Evolutionary conservation across 1,140 invertebrate genomes (phyloP), one percentile per base, ranked within the genome.

Genomic region (Heliconius himera): DNA sequence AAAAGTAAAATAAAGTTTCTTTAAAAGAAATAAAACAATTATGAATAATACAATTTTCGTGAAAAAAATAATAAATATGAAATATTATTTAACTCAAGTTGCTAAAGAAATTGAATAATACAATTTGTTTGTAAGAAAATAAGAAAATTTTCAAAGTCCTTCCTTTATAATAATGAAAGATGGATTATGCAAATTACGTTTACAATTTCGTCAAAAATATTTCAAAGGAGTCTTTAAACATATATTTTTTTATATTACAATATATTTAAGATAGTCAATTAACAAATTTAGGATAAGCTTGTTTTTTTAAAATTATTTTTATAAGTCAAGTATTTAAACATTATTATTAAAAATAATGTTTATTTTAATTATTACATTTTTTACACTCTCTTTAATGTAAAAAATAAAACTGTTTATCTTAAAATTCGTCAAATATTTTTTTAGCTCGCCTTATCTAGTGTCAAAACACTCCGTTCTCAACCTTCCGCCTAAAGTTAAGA

Each of bases 171-270:
- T n/a, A 66, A 66, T 26, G 22, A 5, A 29, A 13, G 60, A 66
- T 66, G 60, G 22, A 66, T 66, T 66, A 66, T 66, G 60, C 60
- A 66, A 66, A 66, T 66, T 66, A 66, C 26, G 60, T 66, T 66
- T 29, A 66, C 22, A 29, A 66, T 29, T 66, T 66, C 26, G 11
- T 29, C 60, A 16, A 66, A 46, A 29, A 66, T 26, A 66, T 66
- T 56, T 56, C 54, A 56, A 22, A 20, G 20, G 20, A 22, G 54
- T 20, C 20, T 56, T 36, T 56, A 9, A 22, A 56, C 9, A 56
- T 8, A 22, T 56, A 56, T 56, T 54, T 26, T 26, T 26, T 26
- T 1, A 36, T 36, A 36, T 8, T 8, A 6, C 6, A 36, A 36
- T 36, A 36, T 36, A 36, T 36, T 36, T 36, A 36, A 8, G 33